A percentile compares a stretch with the other conserved stretches of the same genome.
phyloP scores from a whole-genome alignment of 2,888 invertebrate genomes.

The Tanytarsus gracilentus region DNA sequence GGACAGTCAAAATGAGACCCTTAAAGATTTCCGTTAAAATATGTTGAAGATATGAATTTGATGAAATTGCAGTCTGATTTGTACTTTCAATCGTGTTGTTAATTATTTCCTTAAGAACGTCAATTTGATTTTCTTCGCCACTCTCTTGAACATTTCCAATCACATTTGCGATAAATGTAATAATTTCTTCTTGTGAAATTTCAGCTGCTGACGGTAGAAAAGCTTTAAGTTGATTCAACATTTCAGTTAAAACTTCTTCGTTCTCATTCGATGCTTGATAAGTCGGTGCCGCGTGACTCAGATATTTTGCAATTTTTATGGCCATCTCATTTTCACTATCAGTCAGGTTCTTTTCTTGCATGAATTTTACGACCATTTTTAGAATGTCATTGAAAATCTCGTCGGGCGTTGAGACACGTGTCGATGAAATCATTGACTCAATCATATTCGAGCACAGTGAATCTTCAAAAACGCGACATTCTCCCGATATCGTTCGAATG shows the following conservation, averaged over 20 bases:
- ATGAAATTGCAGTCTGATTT: background rate
- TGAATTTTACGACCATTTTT: slow-evolving; percentile 37
- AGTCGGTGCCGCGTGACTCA: slow-evolving; percentile 37
- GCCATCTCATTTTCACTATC: slow-evolving; percentile 36
- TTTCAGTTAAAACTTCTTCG: slow-evolving; percentile 38
- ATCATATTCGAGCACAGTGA: slow-evolving; percentile 34
- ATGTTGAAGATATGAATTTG: slow-evolving; percentile 28
- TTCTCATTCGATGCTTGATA: slow-evolving; percentile 37
- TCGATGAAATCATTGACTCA: slow-evolving; percentile 33
- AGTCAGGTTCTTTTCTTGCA: slow-evolving; percentile 35
- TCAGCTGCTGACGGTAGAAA: slow-evolving; percentile 38
- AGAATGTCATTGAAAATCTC: slow-evolving; percentile 38
- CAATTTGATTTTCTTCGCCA: slow-evolving; percentile 37
- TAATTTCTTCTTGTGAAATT: slow-evolving; percentile 35
- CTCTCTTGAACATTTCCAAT: slow-evolving; percentile 37
- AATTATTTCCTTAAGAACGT: slow-evolving; percentile 31
- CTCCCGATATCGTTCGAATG: slow-evolving; percentile 31
- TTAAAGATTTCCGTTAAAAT: slow-evolving; percentile 30
- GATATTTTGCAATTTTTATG: slow-evolving; percentile 37
- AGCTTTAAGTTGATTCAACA: slow-evolving; percentile 37
- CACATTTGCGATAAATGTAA: slow-evolving; percentile 38
- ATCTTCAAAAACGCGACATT: slow-evolving; percentile 31
- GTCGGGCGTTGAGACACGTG: slow-evolving; percentile 32
- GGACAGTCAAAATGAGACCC: slow-evolving; percentile 30
- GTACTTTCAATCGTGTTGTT: slow-evolving; percentile 29